Base-by-base conservation (phyloP, 1,140 invertebrate species). In the Mya arenaria region DNA sequence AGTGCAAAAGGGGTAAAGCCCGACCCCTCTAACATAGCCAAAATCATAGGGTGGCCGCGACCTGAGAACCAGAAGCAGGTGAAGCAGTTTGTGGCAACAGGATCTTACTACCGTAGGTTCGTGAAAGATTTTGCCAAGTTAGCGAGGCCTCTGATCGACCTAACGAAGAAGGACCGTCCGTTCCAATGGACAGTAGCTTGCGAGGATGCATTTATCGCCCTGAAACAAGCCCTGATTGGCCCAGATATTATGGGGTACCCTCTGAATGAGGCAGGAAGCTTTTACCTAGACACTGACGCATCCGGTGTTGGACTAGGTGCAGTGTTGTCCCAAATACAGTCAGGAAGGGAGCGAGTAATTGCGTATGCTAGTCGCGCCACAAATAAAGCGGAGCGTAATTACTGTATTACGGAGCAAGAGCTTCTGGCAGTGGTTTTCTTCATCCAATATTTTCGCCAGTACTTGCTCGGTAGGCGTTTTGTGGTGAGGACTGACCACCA, bases 201-300 rank as follows among this genome's bases (percentile, higher is more conserved):
- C 13, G 15, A 55, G 15, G 23, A 56, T 0, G 39, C 8, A 4
- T 56, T 56, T 56, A n/a, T 0, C 17, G n/a, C 23, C 4, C n/a
- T 84, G 37, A 92, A 91, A 82, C 32, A 82, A 37, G 19, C 41
- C 32, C 36, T 91, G 36, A 79, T 44, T 41, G 75, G 17, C 1
- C 10, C 80, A 37, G 82, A 89, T 15, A 73, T 87, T 19, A 65
- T 90, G 52, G 32, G 23, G 30, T 85, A 84, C 68, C 88, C 89
- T 3, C 13, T 25, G 30, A 79, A 92, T 79, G 86, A 88, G 48
- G 60, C 34, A 4, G 82, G 89, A 84, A 84, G 80, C 0, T 91
- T 91, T 41, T 90, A 89, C 0, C 77, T 93, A 0, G 90, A 92
- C 52, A 92, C 90, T 0, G 93, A 94, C 84, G 92, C 92, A 30